These are phyloP conservation scores for Cremastinae sp. DNA, from an alignment of 2,888 invertebrate genomes.

Conservation along the genomic window DNA sequence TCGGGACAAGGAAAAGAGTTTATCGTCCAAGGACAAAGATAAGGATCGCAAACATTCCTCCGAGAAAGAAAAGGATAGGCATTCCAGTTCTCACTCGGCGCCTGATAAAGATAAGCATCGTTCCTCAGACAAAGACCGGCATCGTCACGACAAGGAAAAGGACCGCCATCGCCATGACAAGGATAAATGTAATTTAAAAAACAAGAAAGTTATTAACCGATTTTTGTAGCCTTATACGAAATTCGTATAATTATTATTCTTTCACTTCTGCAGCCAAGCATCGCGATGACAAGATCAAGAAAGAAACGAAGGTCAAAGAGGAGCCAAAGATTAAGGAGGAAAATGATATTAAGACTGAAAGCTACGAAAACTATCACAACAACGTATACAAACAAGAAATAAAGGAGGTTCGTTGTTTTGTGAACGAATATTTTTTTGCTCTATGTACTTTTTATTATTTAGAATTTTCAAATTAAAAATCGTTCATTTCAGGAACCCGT, in stretches of 20 bases:
- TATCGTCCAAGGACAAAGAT: constrained; percentile 75
- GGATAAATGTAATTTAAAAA: constrained; percentile 72
- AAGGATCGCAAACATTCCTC: constrained; percentile 75
- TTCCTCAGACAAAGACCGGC: constrained; percentile 78
- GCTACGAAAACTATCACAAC: constrained; percentile 53
- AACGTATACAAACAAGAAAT: constrained; percentile 58
- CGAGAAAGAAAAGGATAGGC: constrained; percentile 75
- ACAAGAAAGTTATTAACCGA: constrained; percentile 2
- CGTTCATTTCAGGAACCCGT: constrained; percentile 49
- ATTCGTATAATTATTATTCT: background rate
- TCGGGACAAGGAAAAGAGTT: constrained; percentile 76
- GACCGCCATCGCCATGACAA: constrained; percentile 78
- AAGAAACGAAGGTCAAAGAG: constrained; percentile 77
- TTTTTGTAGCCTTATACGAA: background rate
- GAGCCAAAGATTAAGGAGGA: constrained; percentile 68
- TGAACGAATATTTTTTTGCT: constrained; percentile 23
- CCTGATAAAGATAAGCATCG: constrained; percentile 73
- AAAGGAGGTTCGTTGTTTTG: constrained; percentile 58
- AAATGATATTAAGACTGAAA: constrained; percentile 66
- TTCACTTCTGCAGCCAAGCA: constrained; percentile 70
- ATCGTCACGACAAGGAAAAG: constrained; percentile 78
- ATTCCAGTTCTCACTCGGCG: constrained; percentile 72
- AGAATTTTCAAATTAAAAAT: no score
- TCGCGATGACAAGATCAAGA: constrained; percentile 82
- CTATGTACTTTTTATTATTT: no score